Evolutionary conservation across 2,888 invertebrate species (phyloP), one percentile per base, ranked within the genome.

Genomic region (Ephialtes manifestator): DNA sequence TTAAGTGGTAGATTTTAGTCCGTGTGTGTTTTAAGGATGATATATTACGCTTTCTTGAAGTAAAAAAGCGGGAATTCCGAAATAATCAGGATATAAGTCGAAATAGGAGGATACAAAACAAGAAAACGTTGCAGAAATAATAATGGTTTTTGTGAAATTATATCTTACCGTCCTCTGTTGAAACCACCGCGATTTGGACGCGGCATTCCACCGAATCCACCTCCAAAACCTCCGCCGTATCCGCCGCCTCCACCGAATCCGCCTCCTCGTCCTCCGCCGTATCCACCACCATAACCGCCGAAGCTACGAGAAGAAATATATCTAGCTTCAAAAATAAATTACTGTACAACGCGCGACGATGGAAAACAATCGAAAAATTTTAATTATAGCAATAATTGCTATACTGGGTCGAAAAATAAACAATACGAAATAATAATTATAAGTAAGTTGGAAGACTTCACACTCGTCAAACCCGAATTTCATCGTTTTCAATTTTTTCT

Each of bases 171-270:
- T 90, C 94, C 93, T 89, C 94, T 90, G 86, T 94, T 94, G 87
- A 94, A 94, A 60, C 94, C 94, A 39, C 95, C 95, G 18, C 96
- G 94, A 86, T 91, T 94, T 11, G 94, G 94, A 79, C 95, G 94
- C 20, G 95, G 94, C 84, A 94, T 92, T 55, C 91, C 92, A 60
- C 91, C 92, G 39, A 93, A 93, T 72, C 94, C 93, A n/a, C 94
- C 90, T 20, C 91, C 92, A 77, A 92, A 93, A 81, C 93, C 92
- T 55, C 93, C 91, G 4, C 93, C 93, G 80, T 92, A 94, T 65
- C 92, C 91, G 18, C 93, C 93, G 7, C 94, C 92, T 43, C 88
- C 89, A n/a, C 89, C 89, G 15, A 85, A 87, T 7, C 90, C 88
- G 10, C 89, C 92, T 13, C 91, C 91, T 15, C 88, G 88, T 7